Conservation (phyloP, 2,797 vertebrate species). For the Falco cherrug region DNA sequence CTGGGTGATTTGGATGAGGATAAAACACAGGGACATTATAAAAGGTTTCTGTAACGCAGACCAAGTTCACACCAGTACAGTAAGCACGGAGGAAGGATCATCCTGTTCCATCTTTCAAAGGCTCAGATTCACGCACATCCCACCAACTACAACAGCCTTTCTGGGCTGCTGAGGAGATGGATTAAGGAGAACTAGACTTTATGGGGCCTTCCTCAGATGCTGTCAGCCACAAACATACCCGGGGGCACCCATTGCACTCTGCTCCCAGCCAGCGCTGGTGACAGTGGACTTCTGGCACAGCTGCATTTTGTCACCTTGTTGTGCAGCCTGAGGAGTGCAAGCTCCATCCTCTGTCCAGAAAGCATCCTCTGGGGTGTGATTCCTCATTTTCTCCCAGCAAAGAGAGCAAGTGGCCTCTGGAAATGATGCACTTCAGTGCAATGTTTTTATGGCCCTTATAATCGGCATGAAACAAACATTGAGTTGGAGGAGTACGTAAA, state of each 20-base stretch:
- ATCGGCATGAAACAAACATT: not conserved
- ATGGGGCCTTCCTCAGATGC: not conserved
- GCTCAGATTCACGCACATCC: not conserved
- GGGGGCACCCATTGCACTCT: not conserved
- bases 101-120: not conserved
- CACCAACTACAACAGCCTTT: not conserved
- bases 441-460: not conserved
- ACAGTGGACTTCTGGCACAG: not conserved
- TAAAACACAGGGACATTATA: not conserved
- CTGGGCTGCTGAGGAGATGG: not conserved
- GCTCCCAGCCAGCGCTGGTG: not conserved
- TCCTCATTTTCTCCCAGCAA: not conserved
- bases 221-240: not conserved
- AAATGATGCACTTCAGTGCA: not conserved
- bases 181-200: not conserved
- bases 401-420: not conserved
- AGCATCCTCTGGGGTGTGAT: not conserved
- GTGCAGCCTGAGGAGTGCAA: not conserved
- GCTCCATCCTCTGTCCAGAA: rapidly evolving
- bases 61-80: not conserved
- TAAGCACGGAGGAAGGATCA: rapidly evolving
- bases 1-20: not conserved
- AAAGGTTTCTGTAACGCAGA: not conserved
- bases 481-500: not conserved
- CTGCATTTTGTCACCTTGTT: rapidly evolving